Evolutionary conservation across 2,797 vertebrate species (phyloP).

Genomic region (Eleutherodactylus coqui): DNA sequence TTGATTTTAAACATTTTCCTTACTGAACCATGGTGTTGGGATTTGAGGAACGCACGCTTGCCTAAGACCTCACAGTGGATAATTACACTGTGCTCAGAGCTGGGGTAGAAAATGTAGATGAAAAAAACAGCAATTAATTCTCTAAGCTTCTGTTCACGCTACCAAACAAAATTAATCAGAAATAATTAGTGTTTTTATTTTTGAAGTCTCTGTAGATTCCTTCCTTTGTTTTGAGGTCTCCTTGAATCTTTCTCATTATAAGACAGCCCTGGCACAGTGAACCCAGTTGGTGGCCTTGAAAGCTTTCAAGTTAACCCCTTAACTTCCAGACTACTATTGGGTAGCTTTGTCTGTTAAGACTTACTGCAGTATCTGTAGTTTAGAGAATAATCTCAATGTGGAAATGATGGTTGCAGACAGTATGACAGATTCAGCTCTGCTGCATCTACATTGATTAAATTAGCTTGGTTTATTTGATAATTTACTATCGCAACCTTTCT

Average conservation of each 20-base stretch:
- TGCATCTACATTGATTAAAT: not conserved
- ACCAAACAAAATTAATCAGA: slow-evolving; percentile 63
- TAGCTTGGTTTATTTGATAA: not conserved
- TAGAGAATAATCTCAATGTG: not conserved
- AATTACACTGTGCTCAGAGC: slow-evolving; percentile 46
- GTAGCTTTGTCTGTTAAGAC: not conserved
- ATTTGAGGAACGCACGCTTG: not conserved
- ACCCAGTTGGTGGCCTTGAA: slow-evolving; percentile 39
- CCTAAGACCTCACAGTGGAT: slow-evolving; percentile 13
- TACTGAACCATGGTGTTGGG: not conserved
- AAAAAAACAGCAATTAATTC: slow-evolving; percentile 59
- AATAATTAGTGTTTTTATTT: slow-evolving; percentile 64
- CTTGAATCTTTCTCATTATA: slow-evolving; percentile 57
- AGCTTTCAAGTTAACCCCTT: slow-evolving; percentile 34
- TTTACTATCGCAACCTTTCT: not conserved
- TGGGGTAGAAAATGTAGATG: not conserved
- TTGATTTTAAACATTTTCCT: not conserved
- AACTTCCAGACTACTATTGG: not conserved
- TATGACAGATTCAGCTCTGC: not conserved
- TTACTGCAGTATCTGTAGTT: not conserved
- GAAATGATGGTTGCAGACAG: not conserved
- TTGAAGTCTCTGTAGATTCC: slow-evolving; percentile 59
- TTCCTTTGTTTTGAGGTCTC: slow-evolving; percentile 60
- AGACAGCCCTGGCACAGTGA: slow-evolving; percentile 27
- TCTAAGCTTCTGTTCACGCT: slow-evolving; percentile 56